phyloP scores from a whole-genome alignment of 2,797 vertebrate species.

The Crenuchus spilurus region DNA sequence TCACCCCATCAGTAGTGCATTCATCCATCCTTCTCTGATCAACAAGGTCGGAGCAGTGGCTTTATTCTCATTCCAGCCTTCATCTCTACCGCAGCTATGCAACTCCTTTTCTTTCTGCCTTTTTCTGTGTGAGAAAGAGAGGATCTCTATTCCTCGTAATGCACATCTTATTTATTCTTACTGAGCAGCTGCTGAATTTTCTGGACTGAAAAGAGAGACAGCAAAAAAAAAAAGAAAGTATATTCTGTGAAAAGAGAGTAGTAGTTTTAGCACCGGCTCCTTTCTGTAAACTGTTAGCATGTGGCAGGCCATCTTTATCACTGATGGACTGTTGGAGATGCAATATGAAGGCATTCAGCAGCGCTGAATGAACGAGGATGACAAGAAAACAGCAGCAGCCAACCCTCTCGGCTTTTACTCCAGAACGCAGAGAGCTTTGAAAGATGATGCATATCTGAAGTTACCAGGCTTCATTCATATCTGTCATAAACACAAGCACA shows the following conservation, averaged over 20 bases:
- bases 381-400: slow-evolving; percentile 67
- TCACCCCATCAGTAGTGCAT: slow-evolving; percentile 37
- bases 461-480: slow-evolving; percentile 49
- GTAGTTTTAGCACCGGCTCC: background rate
- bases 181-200: slow-evolving; percentile 13
- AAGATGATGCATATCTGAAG: slow-evolving; percentile 58
- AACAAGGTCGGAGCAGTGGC: slow-evolving; percentile 52
- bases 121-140: slow-evolving; percentile 30
- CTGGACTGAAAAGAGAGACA: background rate
- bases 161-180: background rate
- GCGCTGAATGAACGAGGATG: slow-evolving; percentile 63
- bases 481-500: slow-evolving; percentile 53
- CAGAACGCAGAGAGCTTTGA: slow-evolving; percentile 57
- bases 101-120: slow-evolving; percentile 36
- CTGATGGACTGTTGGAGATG: slow-evolving; percentile 39
- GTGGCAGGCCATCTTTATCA: background rate
- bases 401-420: slow-evolving; percentile 45
- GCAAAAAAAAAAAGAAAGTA: background rate
- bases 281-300: background rate
- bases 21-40: slow-evolving; percentile 46
- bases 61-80: slow-evolving; percentile 43
- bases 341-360: slow-evolving; percentile 60
- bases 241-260: background rate
- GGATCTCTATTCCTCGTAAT: slow-evolving; percentile 33
- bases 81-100: background rate